phyloP scores from a whole-genome alignment of 2,888 invertebrate genomes.

The Nezara viridula region DNA sequence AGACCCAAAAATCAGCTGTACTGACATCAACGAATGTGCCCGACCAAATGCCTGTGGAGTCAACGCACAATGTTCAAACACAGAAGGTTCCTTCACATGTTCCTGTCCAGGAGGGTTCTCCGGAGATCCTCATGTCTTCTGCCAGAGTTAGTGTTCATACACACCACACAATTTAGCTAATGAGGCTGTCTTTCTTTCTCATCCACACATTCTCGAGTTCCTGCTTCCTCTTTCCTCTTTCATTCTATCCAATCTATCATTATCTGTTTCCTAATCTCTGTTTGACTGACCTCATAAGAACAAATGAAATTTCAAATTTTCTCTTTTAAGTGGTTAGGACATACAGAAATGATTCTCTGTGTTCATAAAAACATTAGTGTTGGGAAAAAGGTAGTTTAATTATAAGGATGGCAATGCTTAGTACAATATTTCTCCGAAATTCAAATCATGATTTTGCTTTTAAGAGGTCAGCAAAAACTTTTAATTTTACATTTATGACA shows the following conservation, averaged over 20 bases:
- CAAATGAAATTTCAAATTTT: not conserved
- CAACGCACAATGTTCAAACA: constrained; percentile 85
- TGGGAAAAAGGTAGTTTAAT: not conserved
- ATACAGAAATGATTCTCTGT: not conserved
- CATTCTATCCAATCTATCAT: not conserved
- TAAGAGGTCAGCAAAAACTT: not conserved
- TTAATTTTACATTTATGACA: constrained; percentile 8
- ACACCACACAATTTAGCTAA: constrained; percentile 30
- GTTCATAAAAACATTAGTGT: not conserved
- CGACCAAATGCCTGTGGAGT: constrained; percentile 78
- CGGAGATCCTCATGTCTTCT: constrained; percentile 75
- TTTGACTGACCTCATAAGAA: not conserved
- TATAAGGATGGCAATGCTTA: too few relatives aligned
- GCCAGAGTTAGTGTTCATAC: constrained; percentile 63
- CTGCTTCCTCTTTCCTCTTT: not conserved
- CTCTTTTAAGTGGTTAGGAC: not conserved
- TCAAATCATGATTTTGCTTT: not conserved
- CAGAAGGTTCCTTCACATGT: constrained; percentile 84
- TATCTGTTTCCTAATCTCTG: not conserved
- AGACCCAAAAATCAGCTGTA: constrained; percentile 71
- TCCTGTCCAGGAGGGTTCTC: constrained; percentile 82
- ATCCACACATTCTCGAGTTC: not conserved
- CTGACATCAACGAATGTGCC: constrained; percentile 82
- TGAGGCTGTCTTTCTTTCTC: constrained; percentile 29
- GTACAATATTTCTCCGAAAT: not conserved